Conservation (phyloP, 92 coral and sea anemone genomes). For the Porites lobata region DNA sequence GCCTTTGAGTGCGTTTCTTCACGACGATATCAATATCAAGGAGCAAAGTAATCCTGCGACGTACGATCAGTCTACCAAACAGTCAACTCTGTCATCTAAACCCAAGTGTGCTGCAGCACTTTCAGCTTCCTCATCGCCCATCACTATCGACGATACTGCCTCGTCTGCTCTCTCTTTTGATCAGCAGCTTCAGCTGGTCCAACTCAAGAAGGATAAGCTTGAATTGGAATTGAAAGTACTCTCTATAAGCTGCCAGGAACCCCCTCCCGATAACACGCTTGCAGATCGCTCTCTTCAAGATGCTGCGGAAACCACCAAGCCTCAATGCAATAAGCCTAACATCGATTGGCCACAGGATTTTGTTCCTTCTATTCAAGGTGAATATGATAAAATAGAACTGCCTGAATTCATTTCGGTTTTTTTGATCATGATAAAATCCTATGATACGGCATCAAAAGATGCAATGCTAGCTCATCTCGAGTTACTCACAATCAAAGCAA, state of each 20-base stretch:
- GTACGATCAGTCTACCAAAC: background rate
- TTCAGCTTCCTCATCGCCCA: background rate
- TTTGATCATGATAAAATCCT: background rate
- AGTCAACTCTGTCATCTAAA: background rate
- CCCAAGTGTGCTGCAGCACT: background rate
- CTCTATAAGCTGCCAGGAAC: conserved; percentile 1
- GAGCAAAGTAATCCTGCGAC: background rate
- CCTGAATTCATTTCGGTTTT: background rate
- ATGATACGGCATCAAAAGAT: background rate
- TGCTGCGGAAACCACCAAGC: background rate
- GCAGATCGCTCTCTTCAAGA: background rate
- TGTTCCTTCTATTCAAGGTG: conserved; percentile 6
- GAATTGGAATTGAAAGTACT: conserved; percentile 6
- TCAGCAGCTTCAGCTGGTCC: background rate
- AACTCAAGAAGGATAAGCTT: background rate
- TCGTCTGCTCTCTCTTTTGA: background rate
- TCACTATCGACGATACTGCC: background rate
- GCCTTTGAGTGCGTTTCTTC: too few species aligned
- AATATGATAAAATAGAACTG: background rate
- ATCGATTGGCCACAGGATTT: conserved; percentile 23
- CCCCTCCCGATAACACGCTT: background rate
- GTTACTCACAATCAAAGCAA: background rate
- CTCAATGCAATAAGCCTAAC: background rate
- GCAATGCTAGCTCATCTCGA: conserved; percentile 9
- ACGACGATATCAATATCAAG: background rate